Base-by-base conservation (phyloP, 2,797 vertebrate species). In the Parambassis ranga region DNA sequence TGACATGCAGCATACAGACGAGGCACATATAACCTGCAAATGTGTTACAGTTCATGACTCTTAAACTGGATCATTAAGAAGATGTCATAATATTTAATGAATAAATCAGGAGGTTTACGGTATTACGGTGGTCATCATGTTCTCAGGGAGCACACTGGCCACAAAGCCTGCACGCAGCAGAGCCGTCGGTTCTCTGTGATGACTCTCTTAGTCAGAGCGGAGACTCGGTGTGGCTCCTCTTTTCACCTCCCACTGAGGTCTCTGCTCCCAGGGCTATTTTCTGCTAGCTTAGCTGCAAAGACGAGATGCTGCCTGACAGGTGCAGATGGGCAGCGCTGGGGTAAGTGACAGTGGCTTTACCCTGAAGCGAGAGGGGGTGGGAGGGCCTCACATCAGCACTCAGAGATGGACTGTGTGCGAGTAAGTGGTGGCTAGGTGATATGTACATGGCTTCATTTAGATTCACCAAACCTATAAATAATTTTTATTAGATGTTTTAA, bases 251-350 rank as follows among this genome's bases (percentile, higher is more conserved):
- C 37, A 24, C 28, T 31, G 38, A 66, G 49, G 8, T 83, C 73
- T 75, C 67, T 41, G 53, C 64, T 75, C 68, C 3, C 1, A 53
- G 67, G 71, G 69, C 76, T 76, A 65, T 90, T 90, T 90, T 90
- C 80, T 89, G 75, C 86, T 70, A 62, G 49, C 55, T 90, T 90
- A 85, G 79, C 65, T 30, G 1, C 50, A 61, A 61, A 78, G 81
- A 83, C 52, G n/a, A 64, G 63, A 86, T 85, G 65, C 14, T 5
- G 1, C 0, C 55, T 6, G 35, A 82, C 58, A 59, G 81, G 65
- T 88, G 77, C 82, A 90, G 84, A 86, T 86, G 87, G 65, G 37
- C 67, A 60, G 32, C 42, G 6, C 50, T 6, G 3, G 20, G 66
- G 48, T 75, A 77, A 79, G 68, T 75, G 71, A 79, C 71, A 39